A percentile compares a stretch with the other conserved stretches of the same genome.
Evolutionary conservation across 2,888 invertebrate genomes (phyloP).

Genomic region (Heliconius charithonia): DNA sequence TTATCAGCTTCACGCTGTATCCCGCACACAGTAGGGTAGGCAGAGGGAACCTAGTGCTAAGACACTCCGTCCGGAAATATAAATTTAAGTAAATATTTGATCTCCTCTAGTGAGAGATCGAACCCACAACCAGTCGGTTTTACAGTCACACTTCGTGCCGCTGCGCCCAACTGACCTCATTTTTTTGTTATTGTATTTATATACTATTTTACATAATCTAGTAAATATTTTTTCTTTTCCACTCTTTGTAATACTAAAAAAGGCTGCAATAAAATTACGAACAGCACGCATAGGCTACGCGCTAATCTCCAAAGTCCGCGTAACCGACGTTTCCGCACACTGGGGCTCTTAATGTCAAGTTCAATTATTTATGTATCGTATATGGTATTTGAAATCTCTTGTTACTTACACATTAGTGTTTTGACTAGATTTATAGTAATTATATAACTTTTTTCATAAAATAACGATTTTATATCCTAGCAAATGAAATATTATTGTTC

Average conservation of each 20-base stretch:
- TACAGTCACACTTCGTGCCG: no score
- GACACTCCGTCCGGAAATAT: no score
- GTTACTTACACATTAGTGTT: not conserved
- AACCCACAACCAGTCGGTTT: no score
- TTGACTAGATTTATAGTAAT: not conserved
- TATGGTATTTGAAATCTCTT: slow-evolving; percentile 3
- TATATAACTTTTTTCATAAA: no score
- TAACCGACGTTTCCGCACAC: slow-evolving; percentile 37
- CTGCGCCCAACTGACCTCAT: no score
- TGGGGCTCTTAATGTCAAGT: slow-evolving; percentile 43
- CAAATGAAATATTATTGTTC: not conserved
- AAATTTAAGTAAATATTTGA: no score
- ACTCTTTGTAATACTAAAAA: not conserved
- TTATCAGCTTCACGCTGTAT: no score
- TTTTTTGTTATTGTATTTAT: no score
- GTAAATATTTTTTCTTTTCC: not conserved
- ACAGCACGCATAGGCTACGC: slow-evolving; percentile 24
- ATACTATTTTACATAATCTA: not conserved
- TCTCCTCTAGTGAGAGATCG: no score
- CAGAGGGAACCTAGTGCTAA: no score
- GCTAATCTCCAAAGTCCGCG: slow-evolving; percentile 34
- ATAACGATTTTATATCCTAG: not conserved
- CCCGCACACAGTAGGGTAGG: no score
- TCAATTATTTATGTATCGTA: slow-evolving; percentile 38
- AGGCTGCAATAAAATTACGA: not conserved